Conservation (phyloP, 2,113 vertebrate genomes). For the Apodemus speciosus region DNA sequence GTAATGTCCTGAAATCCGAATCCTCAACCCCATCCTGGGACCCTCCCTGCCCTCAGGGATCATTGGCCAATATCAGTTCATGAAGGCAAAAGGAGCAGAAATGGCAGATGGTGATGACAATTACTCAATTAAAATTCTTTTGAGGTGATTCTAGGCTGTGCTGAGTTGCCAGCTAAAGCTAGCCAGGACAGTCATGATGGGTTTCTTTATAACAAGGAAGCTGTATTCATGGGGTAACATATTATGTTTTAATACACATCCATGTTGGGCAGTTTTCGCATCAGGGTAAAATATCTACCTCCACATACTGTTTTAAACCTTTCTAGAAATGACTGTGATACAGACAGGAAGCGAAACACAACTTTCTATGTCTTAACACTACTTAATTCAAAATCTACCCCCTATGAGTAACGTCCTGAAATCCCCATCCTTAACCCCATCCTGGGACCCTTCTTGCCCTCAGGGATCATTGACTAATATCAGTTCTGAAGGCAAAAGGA, state of each 20-base stretch:
- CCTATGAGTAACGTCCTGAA: not conserved
- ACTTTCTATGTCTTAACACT: not conserved
- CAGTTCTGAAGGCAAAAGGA: too few relatives aligned
- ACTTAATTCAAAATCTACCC: constrained; percentile 10
- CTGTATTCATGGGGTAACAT: not conserved
- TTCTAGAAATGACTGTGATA: not conserved
- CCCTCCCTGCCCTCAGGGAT: too few relatives aligned
- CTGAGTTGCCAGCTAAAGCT: not conserved
- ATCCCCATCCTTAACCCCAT: not conserved
- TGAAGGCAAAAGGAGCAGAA: too few relatives aligned
- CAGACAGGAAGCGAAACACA: not conserved
- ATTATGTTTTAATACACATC: not conserved
- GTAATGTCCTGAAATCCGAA: not conserved
- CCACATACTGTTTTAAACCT: not conserved
- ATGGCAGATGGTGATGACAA: not conserved
- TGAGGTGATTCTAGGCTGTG: not conserved
- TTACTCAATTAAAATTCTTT: not conserved
- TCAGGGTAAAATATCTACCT: not conserved
- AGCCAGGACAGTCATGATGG: not conserved
- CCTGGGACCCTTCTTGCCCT: not conserved
- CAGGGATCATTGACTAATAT: too few relatives aligned
- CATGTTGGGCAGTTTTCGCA: not conserved
- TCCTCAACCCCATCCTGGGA: not conserved
- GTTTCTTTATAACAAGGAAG: not conserved
- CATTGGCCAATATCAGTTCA: too few relatives aligned